Percentiles rank a stretch among this genome's conserved stretches.
Evolutionary conservation across 2,888 invertebrate species (phyloP).

Genomic region (Troglohyphantes excavatus): DNA sequence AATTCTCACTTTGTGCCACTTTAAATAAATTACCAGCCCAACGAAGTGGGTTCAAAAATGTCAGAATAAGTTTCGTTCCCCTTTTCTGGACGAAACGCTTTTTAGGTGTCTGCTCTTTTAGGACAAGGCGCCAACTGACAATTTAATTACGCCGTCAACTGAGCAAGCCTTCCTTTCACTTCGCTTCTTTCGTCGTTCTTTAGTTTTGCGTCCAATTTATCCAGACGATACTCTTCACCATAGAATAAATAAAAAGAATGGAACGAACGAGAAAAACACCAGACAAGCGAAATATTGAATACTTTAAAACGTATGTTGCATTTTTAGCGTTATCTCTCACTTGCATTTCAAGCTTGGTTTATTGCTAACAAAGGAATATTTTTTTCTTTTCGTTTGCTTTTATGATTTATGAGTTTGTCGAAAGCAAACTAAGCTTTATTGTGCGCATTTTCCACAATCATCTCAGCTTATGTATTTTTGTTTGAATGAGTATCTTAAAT

Average conservation of each 20-base stretch:
- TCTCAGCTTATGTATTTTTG: not conserved
- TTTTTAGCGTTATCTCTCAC: not conserved
- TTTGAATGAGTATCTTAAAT: not conserved
- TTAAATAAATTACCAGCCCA: not conserved
- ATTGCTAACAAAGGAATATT: not conserved
- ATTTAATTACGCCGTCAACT: constrained; percentile 10
- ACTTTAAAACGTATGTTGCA: not conserved
- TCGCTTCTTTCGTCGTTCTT: not conserved
- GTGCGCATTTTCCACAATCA: not conserved
- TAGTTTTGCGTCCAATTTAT: not conserved
- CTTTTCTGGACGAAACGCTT: not conserved
- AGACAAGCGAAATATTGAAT: not conserved
- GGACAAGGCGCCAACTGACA: constrained; percentile 8
- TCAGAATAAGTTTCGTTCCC: not conserved
- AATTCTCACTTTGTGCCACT: not conserved
- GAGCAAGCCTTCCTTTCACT: not conserved
- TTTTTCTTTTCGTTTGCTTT: not conserved
- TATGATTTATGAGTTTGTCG: not conserved
- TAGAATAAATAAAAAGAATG: not conserved
- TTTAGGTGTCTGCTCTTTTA: constrained; percentile 4
- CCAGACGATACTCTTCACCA: not conserved
- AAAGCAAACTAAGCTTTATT: not conserved
- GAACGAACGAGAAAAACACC: not conserved
- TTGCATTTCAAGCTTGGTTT: not conserved
- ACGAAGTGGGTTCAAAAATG: not conserved